Percentiles rank a stretch among this genome's conserved stretches.
phyloP scores from a whole-genome alignment of 2,888 invertebrate genomes.

The Minunthozetes semirufus region DNA sequence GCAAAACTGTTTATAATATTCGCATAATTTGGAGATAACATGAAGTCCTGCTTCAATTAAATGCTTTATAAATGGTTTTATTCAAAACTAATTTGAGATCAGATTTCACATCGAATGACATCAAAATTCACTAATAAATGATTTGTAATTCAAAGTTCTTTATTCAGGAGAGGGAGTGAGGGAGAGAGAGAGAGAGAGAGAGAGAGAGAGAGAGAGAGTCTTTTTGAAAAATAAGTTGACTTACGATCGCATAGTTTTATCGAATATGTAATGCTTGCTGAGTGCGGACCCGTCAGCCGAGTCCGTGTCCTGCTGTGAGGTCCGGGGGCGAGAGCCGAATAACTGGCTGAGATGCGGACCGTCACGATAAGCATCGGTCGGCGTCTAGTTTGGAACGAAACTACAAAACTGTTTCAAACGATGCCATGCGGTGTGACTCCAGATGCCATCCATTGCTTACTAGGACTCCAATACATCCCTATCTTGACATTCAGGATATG shows the following conservation, averaged over 20 bases:
- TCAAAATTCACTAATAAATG: neutral
- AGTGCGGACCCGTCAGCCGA: slow-evolving; percentile 10
- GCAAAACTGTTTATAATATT: neutral
- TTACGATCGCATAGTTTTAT: slow-evolving; percentile 10
- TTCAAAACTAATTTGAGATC: slow-evolving; percentile 10
- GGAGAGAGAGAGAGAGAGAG: neutral
- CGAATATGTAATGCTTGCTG: neutral
- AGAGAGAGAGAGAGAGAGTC: neutral
- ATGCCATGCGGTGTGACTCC: slow-evolving; percentile 19
- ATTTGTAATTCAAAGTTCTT: neutral
- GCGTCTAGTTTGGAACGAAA: neutral
- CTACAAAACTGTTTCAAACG: neutral
- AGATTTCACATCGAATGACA: slow-evolving; percentile 14
- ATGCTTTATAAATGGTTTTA: neutral
- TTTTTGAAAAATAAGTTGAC: slow-evolving; percentile 1
- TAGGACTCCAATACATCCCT: neutral
- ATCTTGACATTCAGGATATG: slow-evolving; percentile 12
- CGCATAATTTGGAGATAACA: no score
- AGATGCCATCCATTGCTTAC: neutral
- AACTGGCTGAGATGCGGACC: slow-evolving; percentile 14
- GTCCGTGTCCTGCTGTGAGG: slow-evolving; percentile 18
- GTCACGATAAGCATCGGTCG: slow-evolving; percentile 26
- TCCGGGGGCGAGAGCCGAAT: slow-evolving; percentile 27
- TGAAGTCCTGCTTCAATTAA: no score
- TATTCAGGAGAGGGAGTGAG: neutral